Evolutionary conservation across 2,797 vertebrate genomes (phyloP), one percentile per base, ranked within the genome.

Genomic region (Malurus splendens): DNA sequence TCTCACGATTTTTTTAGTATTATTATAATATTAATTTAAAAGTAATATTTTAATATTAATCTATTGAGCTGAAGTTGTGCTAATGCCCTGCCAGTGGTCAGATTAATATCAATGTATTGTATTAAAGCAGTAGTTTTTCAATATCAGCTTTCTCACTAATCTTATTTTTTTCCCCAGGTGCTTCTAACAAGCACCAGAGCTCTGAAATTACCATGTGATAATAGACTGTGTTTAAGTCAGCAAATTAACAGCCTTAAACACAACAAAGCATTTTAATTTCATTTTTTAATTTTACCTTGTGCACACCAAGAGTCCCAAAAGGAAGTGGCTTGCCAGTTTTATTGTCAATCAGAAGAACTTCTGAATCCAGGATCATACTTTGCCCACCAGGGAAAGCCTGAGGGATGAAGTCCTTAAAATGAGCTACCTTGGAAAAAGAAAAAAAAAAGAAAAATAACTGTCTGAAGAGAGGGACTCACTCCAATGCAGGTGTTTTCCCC

Each of bases 401-500:
- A 5, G 99, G 99, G 93, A 99, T 99, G 94, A 96, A 99, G 13
- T 99, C 98, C 96, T 99, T 99, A 89, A 99, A 99, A 96, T 99
- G 99, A n/a, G 98, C 98, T 89, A 99, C 99, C 99, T 99, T 93
- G 52, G 78, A 79, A 3, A 66, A 51, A 57, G 9, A 41, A 44
- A 87, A 25, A 15, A 15, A 48, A 51, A 38, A 33, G 3, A 38
- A 65, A 65, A 70, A 32, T 1, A 50, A 3, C 33, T 60, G 42
- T n/a, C 48, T 66, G 74, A 78, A 82, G 57, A 73, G 41, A 54
- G 3, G 12, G 23, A 51, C 17, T 24, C 42, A 22, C 4, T 41
- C 20, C 48, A 81, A 1, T 9, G 23, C 36, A 82, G 30, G 17
- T 12, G 18, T 17, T 41, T 72, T 55, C 33, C 36, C 42, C 38